Evolutionary conservation across 2,797 vertebrate species (phyloP), one percentile per base, ranked within the genome.

Genomic region (Lithobates pipiens): DNA sequence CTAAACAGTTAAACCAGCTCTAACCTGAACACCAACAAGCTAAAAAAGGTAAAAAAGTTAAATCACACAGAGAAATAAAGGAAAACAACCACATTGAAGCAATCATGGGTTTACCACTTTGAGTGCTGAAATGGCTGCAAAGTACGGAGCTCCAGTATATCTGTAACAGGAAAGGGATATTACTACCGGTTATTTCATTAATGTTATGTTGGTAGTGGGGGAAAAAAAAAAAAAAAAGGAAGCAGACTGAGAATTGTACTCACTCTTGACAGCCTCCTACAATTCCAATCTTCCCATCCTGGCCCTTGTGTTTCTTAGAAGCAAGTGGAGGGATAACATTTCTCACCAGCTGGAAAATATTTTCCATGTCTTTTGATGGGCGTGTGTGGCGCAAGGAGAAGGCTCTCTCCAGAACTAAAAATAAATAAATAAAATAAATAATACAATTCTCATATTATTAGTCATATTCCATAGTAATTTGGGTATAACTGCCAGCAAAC

Each of bases 101-200:
- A n/a, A 10, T 1, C 10, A 11, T 5, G 18, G 79, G 95, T 96
- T 0, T 95, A 99, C 98, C 95, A 96, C 97, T 98, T 98, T 99
- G 73, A 99, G 91, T 78, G 98, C 97, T 61, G 98, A 95, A 91
- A 99, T 98, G 57, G 98, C 98, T 34, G 98, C 98, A 91, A 99
- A 99, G 90, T 99, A 99, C 0, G 98, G 98, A 18, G 98, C 98
- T 90, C 98, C 98, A 2, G 98, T 99, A 85, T 99, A 99, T 85
- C 98, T 99, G 89, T 61, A 88, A 91, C 89, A 32, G 2, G 11
- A 67, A 65, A 21, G 44, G 4, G 11, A 54, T 44, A 42, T 27
- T 67, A 67, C 11, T 25, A 27, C 27, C 25, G 0, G n/a, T 23
- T 65, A 65, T 63, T 63, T n/a, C 23, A 65, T 21, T 25, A 8